phyloP scores from a whole-genome alignment of 2,797 vertebrate species.

The Enteromius fasciolatus region DNA sequence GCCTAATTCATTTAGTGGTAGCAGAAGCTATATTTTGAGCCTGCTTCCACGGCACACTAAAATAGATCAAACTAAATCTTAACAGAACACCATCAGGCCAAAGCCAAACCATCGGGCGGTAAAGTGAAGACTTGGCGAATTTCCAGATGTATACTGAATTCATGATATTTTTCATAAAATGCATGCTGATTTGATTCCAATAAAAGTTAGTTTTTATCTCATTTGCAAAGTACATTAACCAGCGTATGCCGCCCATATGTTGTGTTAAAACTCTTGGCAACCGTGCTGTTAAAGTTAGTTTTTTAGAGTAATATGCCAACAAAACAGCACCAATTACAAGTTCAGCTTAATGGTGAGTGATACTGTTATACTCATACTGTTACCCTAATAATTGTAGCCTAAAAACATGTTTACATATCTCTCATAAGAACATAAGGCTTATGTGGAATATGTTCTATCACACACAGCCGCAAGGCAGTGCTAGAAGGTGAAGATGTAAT shows the following conservation, averaged over 20 bases:
- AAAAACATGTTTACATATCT: neutral
- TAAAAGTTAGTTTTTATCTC: neutral
- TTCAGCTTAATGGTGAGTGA: neutral
- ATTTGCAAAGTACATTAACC: neutral
- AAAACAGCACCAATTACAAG: neutral
- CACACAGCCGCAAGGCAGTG: neutral
- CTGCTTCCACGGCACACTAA: neutral
- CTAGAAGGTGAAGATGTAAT: neutral
- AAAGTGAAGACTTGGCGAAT: neutral
- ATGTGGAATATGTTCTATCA: neutral
- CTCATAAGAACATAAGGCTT: too few species aligned
- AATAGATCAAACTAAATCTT: neutral
- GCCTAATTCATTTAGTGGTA: neutral
- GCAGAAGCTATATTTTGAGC: neutral
- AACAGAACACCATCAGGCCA: neutral
- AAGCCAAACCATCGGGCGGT: neutral
- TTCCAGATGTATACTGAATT: neutral
- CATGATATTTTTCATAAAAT: neutral
- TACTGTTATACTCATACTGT: too few species aligned
- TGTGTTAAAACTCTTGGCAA: constrained; percentile 17
- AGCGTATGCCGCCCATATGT: neutral
- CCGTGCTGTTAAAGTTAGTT: neutral
- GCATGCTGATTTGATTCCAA: neutral
- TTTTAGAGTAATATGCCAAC: neutral
- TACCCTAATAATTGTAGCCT: neutral